A percentile compares a stretch with the other conserved stretches of the same genome.
phyloP scores from a whole-genome alignment of 2,113 vertebrate genomes.

The Elephantulus edwardii region DNA sequence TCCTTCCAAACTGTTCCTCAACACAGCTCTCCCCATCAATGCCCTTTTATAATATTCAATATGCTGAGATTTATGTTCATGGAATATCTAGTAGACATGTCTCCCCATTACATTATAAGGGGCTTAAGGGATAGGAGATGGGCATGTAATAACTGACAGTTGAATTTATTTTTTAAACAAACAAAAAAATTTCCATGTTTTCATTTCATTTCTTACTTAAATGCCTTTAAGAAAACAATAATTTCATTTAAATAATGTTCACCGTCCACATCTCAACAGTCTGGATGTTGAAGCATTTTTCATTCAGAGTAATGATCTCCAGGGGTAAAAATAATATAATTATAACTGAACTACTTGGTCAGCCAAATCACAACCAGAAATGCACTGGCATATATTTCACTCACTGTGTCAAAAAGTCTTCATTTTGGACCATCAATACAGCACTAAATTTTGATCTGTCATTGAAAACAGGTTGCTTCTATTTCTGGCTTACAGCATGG shows the following conservation, averaged over 20 bases:
- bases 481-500: conserved; percentile 72
- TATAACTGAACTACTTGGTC: conserved; percentile 79
- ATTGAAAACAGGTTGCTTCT: conserved; percentile 79
- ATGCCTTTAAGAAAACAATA: conserved; percentile 74
- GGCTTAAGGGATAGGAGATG: conserved; percentile 29
- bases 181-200: conserved; percentile 68
- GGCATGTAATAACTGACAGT: conserved; percentile 15
- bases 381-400: conserved; percentile 79
- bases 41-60: not conserved
- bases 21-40: not conserved
- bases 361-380: conserved; percentile 83
- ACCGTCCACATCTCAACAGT: conserved; percentile 78
- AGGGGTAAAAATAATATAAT: conserved; percentile 86
- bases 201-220: conserved; percentile 74
- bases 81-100: not conserved
- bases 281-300: conserved; percentile 78
- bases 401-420: conserved; percentile 79
- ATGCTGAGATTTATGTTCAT: not conserved
- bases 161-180: conserved; percentile 49
- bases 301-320: conserved; percentile 83
- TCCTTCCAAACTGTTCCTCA: not conserved
- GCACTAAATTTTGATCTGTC: conserved; percentile 83
- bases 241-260: conserved; percentile 77
- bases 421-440: conserved; percentile 81
- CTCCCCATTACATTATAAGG: not conserved